Evolutionary conservation across 2,113 vertebrate genomes (phyloP).

Genomic region (Phrynocephalus versicolor): DNA sequence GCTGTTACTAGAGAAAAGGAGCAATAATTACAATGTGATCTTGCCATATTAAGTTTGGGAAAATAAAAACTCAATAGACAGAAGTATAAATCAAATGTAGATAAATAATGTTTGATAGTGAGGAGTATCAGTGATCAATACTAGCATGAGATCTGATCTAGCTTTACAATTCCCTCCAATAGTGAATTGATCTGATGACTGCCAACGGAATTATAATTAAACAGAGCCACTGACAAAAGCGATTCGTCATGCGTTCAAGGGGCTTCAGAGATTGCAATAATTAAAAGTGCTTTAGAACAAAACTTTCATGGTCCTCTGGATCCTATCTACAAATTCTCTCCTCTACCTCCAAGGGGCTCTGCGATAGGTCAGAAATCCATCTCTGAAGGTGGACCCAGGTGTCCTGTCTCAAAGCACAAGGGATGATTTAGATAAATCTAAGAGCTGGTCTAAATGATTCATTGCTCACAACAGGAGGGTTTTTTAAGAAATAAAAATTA

Average conservation of each 20-base stretch:
- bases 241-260: background rate
- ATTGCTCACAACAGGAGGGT: too few species aligned
- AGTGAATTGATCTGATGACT: background rate
- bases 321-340: too few species aligned
- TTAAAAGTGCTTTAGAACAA: background rate
- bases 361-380: background rate
- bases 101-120: background rate
- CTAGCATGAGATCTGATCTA: too few species aligned
- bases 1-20: too few species aligned
- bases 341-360: background rate
- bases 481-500: too few species aligned
- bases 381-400: background rate
- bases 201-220: background rate
- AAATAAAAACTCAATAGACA: background rate
- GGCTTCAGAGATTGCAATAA: background rate
- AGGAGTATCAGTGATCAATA: too few species aligned
- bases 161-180: too few species aligned
- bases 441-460: too few species aligned
- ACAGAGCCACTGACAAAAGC: background rate
- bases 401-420: too few species aligned
- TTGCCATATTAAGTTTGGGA: background rate
- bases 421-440: too few species aligned
- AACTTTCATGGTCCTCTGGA: background rate
- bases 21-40: background rate
- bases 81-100: background rate